A percentile compares a stretch with the other conserved stretches of the same genome.
These are phyloP conservation scores for Phylloscopus collybita DNA, from an alignment of 2,797 vertebrate species.

Conservation along the genomic window DNA sequence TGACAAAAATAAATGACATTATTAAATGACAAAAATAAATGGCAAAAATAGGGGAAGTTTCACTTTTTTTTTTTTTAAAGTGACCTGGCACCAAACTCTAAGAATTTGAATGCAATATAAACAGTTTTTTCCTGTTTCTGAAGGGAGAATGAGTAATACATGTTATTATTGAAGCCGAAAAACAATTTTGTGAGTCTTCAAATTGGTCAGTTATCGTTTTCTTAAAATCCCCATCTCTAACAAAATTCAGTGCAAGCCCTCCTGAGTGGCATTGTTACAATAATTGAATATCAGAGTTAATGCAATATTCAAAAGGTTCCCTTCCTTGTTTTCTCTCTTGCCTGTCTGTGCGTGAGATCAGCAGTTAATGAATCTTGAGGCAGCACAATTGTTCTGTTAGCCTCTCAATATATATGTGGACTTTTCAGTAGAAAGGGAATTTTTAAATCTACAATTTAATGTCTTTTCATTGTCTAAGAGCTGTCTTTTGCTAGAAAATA, in stretches of 20 bases:
- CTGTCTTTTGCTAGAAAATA: slow-evolving; percentile 19
- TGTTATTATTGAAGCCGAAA: neutral
- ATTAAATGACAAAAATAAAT: too few species aligned
- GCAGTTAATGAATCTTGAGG: slow-evolving; percentile 39
- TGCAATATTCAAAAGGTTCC: slow-evolving; percentile 47
- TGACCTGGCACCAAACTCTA: neutral
- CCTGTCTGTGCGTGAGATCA: neutral
- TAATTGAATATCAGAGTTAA: slow-evolving; percentile 47
- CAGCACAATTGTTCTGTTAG: neutral
- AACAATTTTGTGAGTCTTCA: neutral
- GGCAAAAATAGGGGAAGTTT: neutral
- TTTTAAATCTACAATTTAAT: slow-evolving; percentile 46
- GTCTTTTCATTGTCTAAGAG: slow-evolving; percentile 44
- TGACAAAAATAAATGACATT: too few species aligned
- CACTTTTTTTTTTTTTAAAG: neutral
- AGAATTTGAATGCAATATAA: neutral
- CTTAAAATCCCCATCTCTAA: slow-evolving; percentile 11
- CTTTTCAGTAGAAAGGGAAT: neutral
- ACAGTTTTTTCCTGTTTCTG: neutral
- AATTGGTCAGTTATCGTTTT: slow-evolving; percentile 7
- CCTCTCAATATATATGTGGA: neutral
- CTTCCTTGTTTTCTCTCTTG: slow-evolving; percentile 4
- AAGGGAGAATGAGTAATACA: neutral
- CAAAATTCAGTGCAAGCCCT: neutral
- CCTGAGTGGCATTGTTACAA: slow-evolving; percentile 13